Base-by-base conservation (phyloP, 2,113 vertebrate species). In the Neofelis nebulosa region DNA sequence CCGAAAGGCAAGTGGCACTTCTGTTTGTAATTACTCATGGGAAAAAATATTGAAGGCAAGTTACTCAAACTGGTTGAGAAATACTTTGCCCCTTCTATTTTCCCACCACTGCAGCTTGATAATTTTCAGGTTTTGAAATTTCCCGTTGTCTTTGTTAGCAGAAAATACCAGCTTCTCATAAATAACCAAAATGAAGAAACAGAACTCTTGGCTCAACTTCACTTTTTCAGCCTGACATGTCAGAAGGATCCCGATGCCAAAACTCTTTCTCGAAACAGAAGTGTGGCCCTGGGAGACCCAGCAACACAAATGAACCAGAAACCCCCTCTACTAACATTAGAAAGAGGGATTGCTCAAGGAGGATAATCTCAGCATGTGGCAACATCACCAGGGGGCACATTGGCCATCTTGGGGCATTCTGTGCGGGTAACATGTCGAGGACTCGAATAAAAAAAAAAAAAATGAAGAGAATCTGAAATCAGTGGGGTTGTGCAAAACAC, bases 131-230 rank as follows among this genome's bases (percentile, higher is more conserved):
- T 89, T 94, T 98, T 88, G 36, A 97, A 97, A 96, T 94, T 97
- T 98, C 91, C 92, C 96, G 89, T 97, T 97, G 93, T 89, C 94
- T 98, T 86, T 71, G 41, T 92, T 97, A 96, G 68, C 74, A 95
- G 93, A 98, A 98, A 97, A 96, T 33, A 97, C 79, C 90, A 94
- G 88, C 82, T 97, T 98, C 95, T 97, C 97, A 96, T 96, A 98
- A 97, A 97, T 96, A 97, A 95, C 81, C 3, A 0, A 96, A 97
- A 95, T 96, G 97, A 98, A 95, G 94, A 95, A 97, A 95, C 95
- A 97, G 96, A 96, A 93, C 93, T 83, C 94, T 97, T 98, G 98
- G 96, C 94, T 98, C 82, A 52, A 96, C 88, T 94, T 96, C 97
- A 91, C 94, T 97, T 95, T 78, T 97, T 96, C 93, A 97, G 93